Conservation (phyloP, 2,113 vertebrate genomes). For the Bujurquina vittata region DNA sequence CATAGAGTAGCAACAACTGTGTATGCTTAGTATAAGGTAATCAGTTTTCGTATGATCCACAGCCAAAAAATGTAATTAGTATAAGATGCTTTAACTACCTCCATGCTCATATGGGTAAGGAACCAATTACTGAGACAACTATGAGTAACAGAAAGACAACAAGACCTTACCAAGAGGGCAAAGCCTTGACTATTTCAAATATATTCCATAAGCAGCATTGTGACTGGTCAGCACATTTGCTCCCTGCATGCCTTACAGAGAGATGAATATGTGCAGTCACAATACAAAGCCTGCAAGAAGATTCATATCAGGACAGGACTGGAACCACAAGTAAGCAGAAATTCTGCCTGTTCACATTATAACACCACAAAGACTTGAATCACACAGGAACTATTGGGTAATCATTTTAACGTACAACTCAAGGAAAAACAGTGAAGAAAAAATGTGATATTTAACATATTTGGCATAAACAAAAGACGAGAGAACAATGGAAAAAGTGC, state of each 20-base stretch:
- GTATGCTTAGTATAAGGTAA: neutral
- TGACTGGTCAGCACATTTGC: conserved; percentile 42
- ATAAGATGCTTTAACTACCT: conserved; percentile 1
- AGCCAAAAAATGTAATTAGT: conserved; percentile 24
- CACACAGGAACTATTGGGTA: neutral
- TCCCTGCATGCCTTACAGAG: conserved; percentile 20
- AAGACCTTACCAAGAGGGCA: conserved; percentile 16
- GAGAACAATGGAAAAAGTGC: conserved; percentile 37
- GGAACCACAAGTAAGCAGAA: conserved; percentile 26
- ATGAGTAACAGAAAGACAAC: conserved; percentile 44
- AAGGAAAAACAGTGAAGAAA: conserved; percentile 25
- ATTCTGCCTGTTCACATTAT: conserved; percentile 33
- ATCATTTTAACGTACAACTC: neutral
- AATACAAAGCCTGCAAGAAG: conserved; percentile 4
- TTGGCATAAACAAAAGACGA: conserved; percentile 35
- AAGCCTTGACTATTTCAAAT: neutral
- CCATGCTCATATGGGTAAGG: neutral
- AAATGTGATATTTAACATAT: conserved; percentile 51
- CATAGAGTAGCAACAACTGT: conserved; percentile 16
- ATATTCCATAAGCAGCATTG: conserved; percentile 13
- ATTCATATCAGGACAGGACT: conserved; percentile 8
- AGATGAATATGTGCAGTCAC: conserved; percentile 24
- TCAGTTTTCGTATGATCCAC: conserved; percentile 24
- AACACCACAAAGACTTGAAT: conserved; percentile 46
- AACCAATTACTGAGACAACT: conserved; percentile 43